Base-by-base conservation (phyloP, 2,888 invertebrate species). In the Myopa tessellatipennis region DNA sequence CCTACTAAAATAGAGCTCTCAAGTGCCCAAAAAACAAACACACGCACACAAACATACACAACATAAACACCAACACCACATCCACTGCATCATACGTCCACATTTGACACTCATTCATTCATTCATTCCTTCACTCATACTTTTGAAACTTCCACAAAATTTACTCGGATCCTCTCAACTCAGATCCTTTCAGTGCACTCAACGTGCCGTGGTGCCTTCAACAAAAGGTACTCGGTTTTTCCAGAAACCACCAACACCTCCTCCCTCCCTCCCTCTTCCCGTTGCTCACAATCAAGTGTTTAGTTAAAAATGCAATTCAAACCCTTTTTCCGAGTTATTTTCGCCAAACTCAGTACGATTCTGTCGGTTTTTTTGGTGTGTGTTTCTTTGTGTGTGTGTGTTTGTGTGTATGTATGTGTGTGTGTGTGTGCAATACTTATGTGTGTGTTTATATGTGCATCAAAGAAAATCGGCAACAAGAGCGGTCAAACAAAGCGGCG, bases 1-100 rank as follows among this genome's bases (percentile, higher is more conserved):
- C 52, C 65, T 52, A 55, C 52, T 55, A 55, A 34, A 55, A n/a
- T 12, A 68, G 40, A 18, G n/a, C 45, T 45, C 73, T 61, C 26
- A 2, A 18, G 6, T 45, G 73, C 34, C 18, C n/a, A 16, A 4
- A 18, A 18, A 69, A 69, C 50, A 69, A 34, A 10, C 14, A 26
- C 50, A 50, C 68, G 14, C 50, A 18, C 45, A 68, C 45, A 40
- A 14, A 40, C 68, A 26, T 26, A 26, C 1, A 26, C 26, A 14
- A 40, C 68, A 26, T 26, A 26, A 26, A 26, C 26, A 26, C 26
- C 26, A 26, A 26, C 26, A 26, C 26, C 26, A 26, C 26, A 26
- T 26, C 26, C 26, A 26, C 26, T 26, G 1, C 26, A 1, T 26
- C 26, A 26, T 26, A 26, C 26, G 2, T 26, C 26, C 26, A 45